Conservation (phyloP, 2,888 invertebrate species). For the Perizoma flavofasciatum region DNA sequence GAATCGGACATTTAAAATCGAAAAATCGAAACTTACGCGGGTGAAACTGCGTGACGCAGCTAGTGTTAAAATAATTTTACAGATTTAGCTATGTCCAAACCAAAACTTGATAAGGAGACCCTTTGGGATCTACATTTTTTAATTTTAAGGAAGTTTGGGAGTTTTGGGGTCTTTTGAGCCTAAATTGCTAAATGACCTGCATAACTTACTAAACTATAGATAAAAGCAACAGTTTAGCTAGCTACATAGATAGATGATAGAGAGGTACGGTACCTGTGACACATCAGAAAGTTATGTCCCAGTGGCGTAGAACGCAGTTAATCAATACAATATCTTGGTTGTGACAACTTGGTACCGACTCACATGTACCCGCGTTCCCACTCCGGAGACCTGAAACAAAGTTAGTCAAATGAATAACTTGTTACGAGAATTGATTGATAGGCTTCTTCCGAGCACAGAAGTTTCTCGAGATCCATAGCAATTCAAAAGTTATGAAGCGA, state of each 20-base stretch:
- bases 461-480: constrained; percentile 11
- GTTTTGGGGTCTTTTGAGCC: too few species aligned
- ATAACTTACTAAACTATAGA: too few species aligned
- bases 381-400: constrained; percentile 28
- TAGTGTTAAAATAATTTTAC: too few species aligned
- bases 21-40: too few species aligned
- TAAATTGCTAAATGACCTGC: too few species aligned
- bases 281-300: constrained; percentile 31
- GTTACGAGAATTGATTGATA: constrained; percentile 23
- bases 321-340: constrained; percentile 34
- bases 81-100: too few species aligned
- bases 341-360: constrained; percentile 26
- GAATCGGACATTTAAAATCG: too few species aligned
- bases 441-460: constrained; percentile 11
- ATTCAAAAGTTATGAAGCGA: constrained; percentile 7
- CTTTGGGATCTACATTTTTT: too few species aligned
- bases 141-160: too few species aligned
- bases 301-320: constrained; percentile 26
- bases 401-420: constrained; percentile 32
- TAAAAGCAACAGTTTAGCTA: too few species aligned
- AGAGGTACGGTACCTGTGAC: constrained; percentile 22
- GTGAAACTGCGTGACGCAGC: too few species aligned
- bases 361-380: constrained; percentile 18
- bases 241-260: constrained; percentile 15
- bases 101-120: too few species aligned